Evolutionary conservation across 2,888 invertebrate genomes (phyloP).

Genomic region (Acrocyrtus sp.): DNA sequence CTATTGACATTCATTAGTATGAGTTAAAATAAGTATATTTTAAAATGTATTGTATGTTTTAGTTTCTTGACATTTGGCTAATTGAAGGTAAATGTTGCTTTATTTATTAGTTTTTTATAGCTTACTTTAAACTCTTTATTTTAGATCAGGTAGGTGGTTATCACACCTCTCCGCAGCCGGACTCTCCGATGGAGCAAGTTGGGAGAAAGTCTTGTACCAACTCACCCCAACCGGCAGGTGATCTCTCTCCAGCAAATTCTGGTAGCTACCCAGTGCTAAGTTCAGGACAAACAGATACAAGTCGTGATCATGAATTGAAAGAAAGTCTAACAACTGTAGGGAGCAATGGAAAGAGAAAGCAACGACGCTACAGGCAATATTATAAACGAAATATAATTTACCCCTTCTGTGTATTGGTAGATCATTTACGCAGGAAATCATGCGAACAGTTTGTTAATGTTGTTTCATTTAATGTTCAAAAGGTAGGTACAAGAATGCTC

Average conservation of each 20-base stretch:
- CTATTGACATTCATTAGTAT: no score
- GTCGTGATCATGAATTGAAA: background rate
- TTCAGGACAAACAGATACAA: conserved; percentile 65
- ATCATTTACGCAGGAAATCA: no score
- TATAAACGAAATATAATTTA: conserved; percentile 62
- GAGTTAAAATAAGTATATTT: no score
- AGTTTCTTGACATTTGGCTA: no score
- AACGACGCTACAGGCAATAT: conserved; percentile 74
- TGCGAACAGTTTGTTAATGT: no score
- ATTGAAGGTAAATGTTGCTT: no score
- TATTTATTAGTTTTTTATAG: no score
- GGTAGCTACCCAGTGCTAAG: conserved; percentile 32
- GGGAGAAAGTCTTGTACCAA: conserved; percentile 40
- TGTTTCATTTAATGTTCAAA: no score
- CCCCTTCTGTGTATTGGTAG: background rate
- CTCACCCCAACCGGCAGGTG: conserved; percentile 44
- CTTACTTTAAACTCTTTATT: no score
- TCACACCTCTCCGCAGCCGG: conserved; percentile 15
- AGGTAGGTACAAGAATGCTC: no score
- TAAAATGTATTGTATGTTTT: no score
- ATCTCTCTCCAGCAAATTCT: conserved; percentile 41
- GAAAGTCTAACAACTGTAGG: background rate
- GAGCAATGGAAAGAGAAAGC: conserved; percentile 67
- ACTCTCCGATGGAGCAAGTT: conserved; percentile 14
- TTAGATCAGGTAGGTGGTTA: conserved; percentile 13